Percentiles rank a stretch among this genome's conserved stretches.
Conservation (phyloP, 53 echinoderm and acorn worm genomes). For the Henricia sp. region DNA sequence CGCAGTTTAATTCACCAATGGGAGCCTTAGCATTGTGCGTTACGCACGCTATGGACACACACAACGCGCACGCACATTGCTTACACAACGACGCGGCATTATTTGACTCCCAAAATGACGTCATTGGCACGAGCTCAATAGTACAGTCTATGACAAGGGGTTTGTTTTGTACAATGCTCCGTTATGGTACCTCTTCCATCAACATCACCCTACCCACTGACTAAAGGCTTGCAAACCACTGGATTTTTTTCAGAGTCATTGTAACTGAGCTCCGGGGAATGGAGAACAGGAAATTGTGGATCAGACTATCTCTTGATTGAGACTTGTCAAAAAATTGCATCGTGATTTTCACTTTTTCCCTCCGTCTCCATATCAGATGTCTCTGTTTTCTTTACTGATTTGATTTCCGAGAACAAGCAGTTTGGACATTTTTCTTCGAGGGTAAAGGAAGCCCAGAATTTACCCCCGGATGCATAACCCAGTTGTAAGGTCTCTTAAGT, state of each 20-base stretch:
- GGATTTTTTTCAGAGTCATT: conserved; percentile 53
- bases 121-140: too few species aligned
- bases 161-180: conserved; percentile 21
- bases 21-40: too few species aligned
- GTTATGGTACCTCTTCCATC: conserved; percentile 28
- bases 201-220: conserved; percentile 3
- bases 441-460: too few species aligned
- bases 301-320: conserved; percentile 24
- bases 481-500: too few species aligned
- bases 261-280: conserved; percentile 2
- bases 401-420: too few species aligned
- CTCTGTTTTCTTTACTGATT: conserved; percentile 23
- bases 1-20: too few species aligned
- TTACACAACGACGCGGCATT: too few species aligned
- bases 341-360: background rate
- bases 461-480: too few species aligned
- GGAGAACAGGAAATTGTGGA: conserved; percentile 24
- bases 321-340: conserved; percentile 2
- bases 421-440: too few species aligned
- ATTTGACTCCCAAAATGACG: too few species aligned
- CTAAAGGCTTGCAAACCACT: conserved; percentile 29
- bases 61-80: too few species aligned
- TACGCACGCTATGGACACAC: too few species aligned
- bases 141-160: conserved; percentile 50
- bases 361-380: background rate